Evolutionary conservation across 2,113 vertebrate genomes (phyloP).

Genomic region (Cololabis saira): DNA sequence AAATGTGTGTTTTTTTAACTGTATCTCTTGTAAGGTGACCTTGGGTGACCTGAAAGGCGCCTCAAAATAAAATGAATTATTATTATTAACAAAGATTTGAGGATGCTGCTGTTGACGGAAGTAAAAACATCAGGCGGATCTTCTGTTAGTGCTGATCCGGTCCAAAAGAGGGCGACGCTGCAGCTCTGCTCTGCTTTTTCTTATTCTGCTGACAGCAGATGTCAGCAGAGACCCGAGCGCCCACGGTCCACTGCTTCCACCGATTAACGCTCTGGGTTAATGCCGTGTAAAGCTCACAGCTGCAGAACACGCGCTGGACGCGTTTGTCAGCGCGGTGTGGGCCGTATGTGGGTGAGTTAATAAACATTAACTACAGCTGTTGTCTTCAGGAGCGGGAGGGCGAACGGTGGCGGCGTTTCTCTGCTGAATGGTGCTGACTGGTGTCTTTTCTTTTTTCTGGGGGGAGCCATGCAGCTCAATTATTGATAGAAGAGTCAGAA

Average conservation of each 20-base stretch:
- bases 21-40: too few species aligned
- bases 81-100: too few species aligned
- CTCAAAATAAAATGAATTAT: too few species aligned
- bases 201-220: conserved; percentile 51
- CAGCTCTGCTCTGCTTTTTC: conserved; percentile 20
- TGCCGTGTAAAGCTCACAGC: background rate
- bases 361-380: conserved; percentile 1
- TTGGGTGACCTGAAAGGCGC: too few species aligned
- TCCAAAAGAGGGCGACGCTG: conserved; percentile 19
- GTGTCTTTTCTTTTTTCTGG: conserved; percentile 4
- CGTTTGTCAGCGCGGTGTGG: background rate
- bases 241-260: conserved; percentile 13
- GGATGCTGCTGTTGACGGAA: too few species aligned
- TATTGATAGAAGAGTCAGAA: conserved; percentile 52
- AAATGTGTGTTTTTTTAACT: too few species aligned
- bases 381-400: background rate
- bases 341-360: background rate
- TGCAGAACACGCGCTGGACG: background rate
- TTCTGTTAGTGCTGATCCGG: conserved; percentile 27
- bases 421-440: conserved; percentile 19
- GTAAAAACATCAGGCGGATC: background rate
- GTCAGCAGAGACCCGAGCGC: conserved; percentile 58
- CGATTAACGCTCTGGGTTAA: conserved; percentile 3
- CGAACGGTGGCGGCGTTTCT: background rate
- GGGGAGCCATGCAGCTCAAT: conserved; percentile 51